A percentile compares a stretch with the other conserved stretches of the same genome.
These are phyloP conservation scores for Opisthograptis luteolata DNA, from an alignment of 2,888 invertebrate genomes.

Conservation along the genomic window DNA sequence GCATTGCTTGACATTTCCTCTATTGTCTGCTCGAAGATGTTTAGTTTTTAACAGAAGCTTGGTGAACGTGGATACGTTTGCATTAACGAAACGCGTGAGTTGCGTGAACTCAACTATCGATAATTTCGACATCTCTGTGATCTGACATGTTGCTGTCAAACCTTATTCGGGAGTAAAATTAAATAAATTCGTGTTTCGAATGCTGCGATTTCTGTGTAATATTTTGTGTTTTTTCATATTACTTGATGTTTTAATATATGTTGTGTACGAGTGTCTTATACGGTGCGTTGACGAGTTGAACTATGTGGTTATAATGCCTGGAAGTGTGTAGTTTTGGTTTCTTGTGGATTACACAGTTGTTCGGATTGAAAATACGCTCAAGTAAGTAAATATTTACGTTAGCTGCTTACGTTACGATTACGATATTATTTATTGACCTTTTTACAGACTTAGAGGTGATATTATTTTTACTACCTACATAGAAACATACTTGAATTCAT, in stretches of 20 bases:
- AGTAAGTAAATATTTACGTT: slow-evolving; percentile 79
- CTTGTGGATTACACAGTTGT: slow-evolving; percentile 62
- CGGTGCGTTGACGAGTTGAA: slow-evolving; percentile 54
- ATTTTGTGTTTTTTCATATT: slow-evolving; percentile 47
- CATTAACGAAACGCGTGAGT: slow-evolving; percentile 60
- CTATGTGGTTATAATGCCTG: slow-evolving; percentile 67
- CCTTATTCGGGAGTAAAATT: slow-evolving; percentile 49
- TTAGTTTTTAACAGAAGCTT: slow-evolving; percentile 69
- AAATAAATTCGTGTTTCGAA: slow-evolving; percentile 53
- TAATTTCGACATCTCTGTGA: slow-evolving; percentile 74
- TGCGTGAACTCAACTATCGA: too few species aligned
- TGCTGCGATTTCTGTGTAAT: slow-evolving; percentile 54
- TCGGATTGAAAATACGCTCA: slow-evolving; percentile 72
- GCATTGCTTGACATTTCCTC: background rate
- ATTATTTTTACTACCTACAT: background rate
- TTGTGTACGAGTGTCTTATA: slow-evolving; percentile 56
- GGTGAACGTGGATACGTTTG: slow-evolving; percentile 65
- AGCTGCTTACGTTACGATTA: slow-evolving; percentile 27
- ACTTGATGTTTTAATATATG: slow-evolving; percentile 44
- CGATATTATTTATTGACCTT: slow-evolving; percentile 5
- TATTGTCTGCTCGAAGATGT: slow-evolving; percentile 27
- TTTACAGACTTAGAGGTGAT: background rate
- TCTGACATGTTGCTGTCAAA: slow-evolving; percentile 39
- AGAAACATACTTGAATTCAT: too few species aligned
- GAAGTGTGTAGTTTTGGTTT: slow-evolving; percentile 63